Evolutionary conservation across 2,888 invertebrate species (phyloP), one percentile per base, ranked within the genome.

Genomic region (Drepanosiphum platanoidis): DNA sequence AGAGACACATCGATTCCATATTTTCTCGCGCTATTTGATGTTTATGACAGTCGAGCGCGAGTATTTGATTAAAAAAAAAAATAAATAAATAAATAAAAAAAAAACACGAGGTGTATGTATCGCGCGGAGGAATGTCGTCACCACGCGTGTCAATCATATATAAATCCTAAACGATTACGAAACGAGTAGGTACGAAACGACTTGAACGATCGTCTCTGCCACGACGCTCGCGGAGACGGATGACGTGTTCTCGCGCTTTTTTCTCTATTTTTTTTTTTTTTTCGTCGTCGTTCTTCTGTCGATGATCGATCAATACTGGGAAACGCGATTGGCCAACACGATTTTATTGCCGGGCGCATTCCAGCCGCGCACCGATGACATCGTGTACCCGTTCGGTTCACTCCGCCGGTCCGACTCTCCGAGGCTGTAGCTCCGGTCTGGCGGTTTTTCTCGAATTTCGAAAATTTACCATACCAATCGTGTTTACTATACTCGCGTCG

Each of bases 131-230:
- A 78, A 78, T 78, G 64, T 78, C 64, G 78, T 42, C 64, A 3
- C 11, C 42, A 30, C n/a, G 22, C 22, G 11, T 30, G 78, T 78
- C 64, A 64, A 66, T 78, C 78, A 64, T 66, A 64, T 66, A 66
- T n/a, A 52, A 58, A 36, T 78, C 39, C 22, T 64, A 42, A 64
- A 42, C 78, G 32, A 78, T 78, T 64, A 11, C 39, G 42, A 32
- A 36, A 78, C 39, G 39, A 5, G 42, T 13, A 13, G 22, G 22
- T 13, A 11, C 11, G 9, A 18, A 27, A 61, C 27, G 52, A 52
- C 18, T 52, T 52, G 52, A 61, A 61, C 61, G 61, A 61, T 61
- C n/a, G 27, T 61, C n/a, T 61, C n/a, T 61, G 9, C 9, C 61
- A 9, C 27, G 61, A n/a, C n/a, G n/a, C n/a, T n/a, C 61, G n/a